Evolutionary conservation across 2,888 invertebrate species (phyloP), one percentile per base, ranked within the genome.

Genomic region (Eretmocerus hayati): DNA sequence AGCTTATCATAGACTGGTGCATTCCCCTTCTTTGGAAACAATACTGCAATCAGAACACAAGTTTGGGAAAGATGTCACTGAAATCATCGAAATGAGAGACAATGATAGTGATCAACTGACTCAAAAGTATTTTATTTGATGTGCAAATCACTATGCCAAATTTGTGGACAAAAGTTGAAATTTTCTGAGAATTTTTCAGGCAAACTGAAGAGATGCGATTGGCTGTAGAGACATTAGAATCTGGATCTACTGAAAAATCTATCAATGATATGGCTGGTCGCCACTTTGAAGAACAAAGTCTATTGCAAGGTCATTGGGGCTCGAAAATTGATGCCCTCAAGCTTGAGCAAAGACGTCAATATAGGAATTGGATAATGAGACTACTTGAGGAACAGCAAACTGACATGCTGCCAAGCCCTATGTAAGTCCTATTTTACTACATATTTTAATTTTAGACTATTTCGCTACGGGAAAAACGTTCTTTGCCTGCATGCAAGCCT

Each of bases 201-300:
- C 91, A 92, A 75, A 85, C 85, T 33, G 80, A 84, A 60, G 94
- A 94, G 75, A 93, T 94, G 91, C 85, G 89, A 58, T 77, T 82
- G 33, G 89, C 90, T 44, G 81, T 94, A 37, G 84, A 87, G 56
- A 80, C 84, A 44, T 74, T 92, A 40, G 88, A 90, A 63, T 74
- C 80, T 33, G 81, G 81, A 5, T 85, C 84, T 36, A 90, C 88
- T 0, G 90, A 91, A 67, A 81, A 81, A 50, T 80, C 92, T 62
- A 91, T 95, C 44, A 94, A 93, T 67, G 81, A 83, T 56, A 76
- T 94, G 55, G 85, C 91, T 1, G 82, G 83, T 0, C 77, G 80
- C 56, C 90, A 92, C 68, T 88, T 89, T 63, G 87, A 87, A 62
- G 84, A 85, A 54, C 88, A 89, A 64, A 84, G 88, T 60, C 75